Percentiles rank a stretch among this genome's conserved stretches.
These are phyloP conservation scores for Syrphus vitripennis DNA, from an alignment of 2,888 invertebrate genomes.

Conservation along the genomic window DNA sequence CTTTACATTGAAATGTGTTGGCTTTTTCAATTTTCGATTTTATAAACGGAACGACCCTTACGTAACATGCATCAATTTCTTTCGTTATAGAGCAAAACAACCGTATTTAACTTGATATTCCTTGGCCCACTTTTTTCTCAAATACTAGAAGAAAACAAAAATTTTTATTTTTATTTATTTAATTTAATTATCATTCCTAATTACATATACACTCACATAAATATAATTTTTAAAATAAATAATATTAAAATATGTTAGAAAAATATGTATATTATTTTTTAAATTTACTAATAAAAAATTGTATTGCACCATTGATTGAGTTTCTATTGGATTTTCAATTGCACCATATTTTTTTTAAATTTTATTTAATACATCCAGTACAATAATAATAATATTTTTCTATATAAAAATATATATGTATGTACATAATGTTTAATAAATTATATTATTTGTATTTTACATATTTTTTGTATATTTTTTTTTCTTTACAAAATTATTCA, in stretches of 20 bases:
- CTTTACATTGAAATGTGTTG: too few relatives aligned
- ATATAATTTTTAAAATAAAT: background rate
- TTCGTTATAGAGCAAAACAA: too few relatives aligned
- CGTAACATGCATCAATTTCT: too few relatives aligned
- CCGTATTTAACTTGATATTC: too few relatives aligned
- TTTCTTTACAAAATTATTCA: slow-evolving; percentile 14
- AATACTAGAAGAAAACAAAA: background rate
- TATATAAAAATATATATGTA: too few relatives aligned
- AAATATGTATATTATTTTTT: background rate
- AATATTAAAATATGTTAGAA: background rate
- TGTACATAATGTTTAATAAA: too few relatives aligned
- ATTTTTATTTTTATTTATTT: background rate
- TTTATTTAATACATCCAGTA: background rate
- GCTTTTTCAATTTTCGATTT: too few relatives aligned
- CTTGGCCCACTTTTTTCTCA: too few relatives aligned
- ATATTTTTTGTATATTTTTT: background rate
- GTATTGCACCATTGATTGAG: slow-evolving; percentile 3
- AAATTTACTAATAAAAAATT: background rate
- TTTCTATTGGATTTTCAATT: slow-evolving; percentile 15
- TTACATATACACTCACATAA: background rate
- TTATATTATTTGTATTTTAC: too few relatives aligned
- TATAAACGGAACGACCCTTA: too few relatives aligned
- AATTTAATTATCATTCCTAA: background rate
- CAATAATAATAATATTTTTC: too few relatives aligned
- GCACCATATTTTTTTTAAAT: background rate